Percentiles rank a stretch among this genome's conserved stretches.
Conservation (phyloP, 1,140 invertebrate species). For the Drosophila nigromelanica region DNA sequence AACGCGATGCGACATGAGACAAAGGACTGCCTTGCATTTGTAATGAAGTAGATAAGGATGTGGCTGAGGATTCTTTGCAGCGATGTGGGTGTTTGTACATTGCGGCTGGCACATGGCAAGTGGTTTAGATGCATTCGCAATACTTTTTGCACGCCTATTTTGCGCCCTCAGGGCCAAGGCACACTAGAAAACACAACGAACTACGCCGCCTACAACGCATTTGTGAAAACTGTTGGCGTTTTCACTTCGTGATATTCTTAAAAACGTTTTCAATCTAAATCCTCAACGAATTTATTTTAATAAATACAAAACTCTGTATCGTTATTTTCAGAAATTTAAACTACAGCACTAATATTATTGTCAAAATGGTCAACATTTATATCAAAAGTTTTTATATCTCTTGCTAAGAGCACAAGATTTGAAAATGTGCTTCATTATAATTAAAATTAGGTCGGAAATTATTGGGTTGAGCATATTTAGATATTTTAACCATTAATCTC, state of each 20-base stretch:
- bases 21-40: slow-evolving; percentile 46
- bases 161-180: slow-evolving; percentile 24
- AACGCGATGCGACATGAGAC: slow-evolving; percentile 23
- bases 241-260: slow-evolving; percentile 7
- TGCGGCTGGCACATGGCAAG: slow-evolving; percentile 33
- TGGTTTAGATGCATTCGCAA: slow-evolving; percentile 37
- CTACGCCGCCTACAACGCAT: slow-evolving; percentile 5
- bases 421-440: too few relatives aligned
- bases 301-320: too few relatives aligned
- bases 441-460: too few relatives aligned
- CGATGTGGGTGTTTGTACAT: neutral
- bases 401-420: too few relatives aligned
- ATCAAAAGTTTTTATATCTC: too few relatives aligned
- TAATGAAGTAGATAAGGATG: slow-evolving; percentile 58
- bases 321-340: too few relatives aligned
- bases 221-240: neutral
- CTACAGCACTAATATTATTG: too few relatives aligned
- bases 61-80: neutral
- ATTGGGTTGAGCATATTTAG: too few relatives aligned
- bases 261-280: neutral
- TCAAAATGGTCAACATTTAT: too few relatives aligned
- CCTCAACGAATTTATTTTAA: neutral
- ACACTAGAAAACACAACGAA: slow-evolving; percentile 32
- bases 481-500: too few relatives aligned
- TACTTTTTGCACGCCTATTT: slow-evolving; percentile 37